Evolutionary conservation across 2,888 invertebrate species (phyloP), one percentile per base, ranked within the genome.

Genomic region (Macropis europaea): DNA sequence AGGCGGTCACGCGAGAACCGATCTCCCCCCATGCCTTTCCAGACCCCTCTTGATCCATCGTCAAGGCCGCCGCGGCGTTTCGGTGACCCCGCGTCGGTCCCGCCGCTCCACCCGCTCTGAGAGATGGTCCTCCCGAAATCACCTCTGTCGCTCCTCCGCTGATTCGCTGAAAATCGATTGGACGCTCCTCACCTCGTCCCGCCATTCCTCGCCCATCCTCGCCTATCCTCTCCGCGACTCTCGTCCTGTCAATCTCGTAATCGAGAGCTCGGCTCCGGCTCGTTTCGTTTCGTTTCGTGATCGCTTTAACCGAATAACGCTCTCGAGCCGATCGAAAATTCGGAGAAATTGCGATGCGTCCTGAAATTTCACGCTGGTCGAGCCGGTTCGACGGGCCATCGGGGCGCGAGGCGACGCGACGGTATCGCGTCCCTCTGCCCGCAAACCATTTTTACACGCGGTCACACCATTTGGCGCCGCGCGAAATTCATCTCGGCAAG

Each of bases 1-100:
- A 83, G 85, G 67, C 78, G 62, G 88, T 88, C 90, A 90, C 89
- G 89, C 90, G 81, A n/a, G n/a, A 90, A 43, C 60, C 62, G 64
- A 77, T 77, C 68, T 62, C 11, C 6, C 30, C n/a, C 30, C 32
- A 28, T 19, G 56, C 63, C 56, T 64, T 68, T 69, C 50, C 40
- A 62, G 50, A 52, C 59, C 9, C 40, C 28, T 50, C 48, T 40
- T 78, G 72, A 70, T 76, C 63, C 52, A 2, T 19, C 19, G 19
- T 32, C 59, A 72, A 78, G 78, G 78, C 57, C 15, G 52, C n/a
- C n/a, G n/a, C n/a, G n/a, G n/a, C 45, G 36, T 30, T 50, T 32
- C 24, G n/a, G 48, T 7, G 17, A 3, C n/a, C n/a, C n/a, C n/a
- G n/a, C n/a, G n/a, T n/a, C n/a, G n/a, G n/a, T n/a, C n/a, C n/a